Base-by-base conservation (phyloP, 2,888 invertebrate genomes). In the Pasiphila rectangulata region DNA sequence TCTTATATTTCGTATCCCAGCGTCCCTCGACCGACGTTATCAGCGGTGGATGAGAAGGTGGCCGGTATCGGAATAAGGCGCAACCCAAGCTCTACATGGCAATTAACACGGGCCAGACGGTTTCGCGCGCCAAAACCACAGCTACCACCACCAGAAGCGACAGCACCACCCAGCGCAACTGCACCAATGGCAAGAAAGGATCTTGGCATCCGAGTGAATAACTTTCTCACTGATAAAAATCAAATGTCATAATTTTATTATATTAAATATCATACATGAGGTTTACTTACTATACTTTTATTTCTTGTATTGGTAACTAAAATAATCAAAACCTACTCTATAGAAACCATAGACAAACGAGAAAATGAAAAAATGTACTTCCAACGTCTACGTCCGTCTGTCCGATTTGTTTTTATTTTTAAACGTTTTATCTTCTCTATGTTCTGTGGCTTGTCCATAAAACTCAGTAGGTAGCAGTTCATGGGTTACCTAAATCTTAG, bases 91-190 rank as follows among this genome's bases (percentile, higher is more conserved):
- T 67, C 82, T 3, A 51, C 80, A 4, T 88, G 87, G 87, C 86
- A 84, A 45, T 63, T 87, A 12, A 84, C 75, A 0, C 69, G 88
- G 9, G 88, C 88, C 6, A 77, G 88, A 4, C 75, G 79, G 4
- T 79, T 84, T 50, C 76, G 83, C 30, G 56, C 63, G 7, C 83
- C 84, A 0, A 84, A 80, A 37, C 75, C 63, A 0, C 70, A 66
- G 24, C 46, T 69, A 40, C 79, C 76, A 0, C 55, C 79, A 0
- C 73, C 80, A 2, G 83, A 83, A 57, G 75, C 75, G 0, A 74
- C 64, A 1, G 77, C 77, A 0, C 79, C 79, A 0, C 80, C 82
- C 1, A 72, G 66, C 6, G 65, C 72, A n/a, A 72, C 77, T 0
- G 82, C 79, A 5, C 79, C 83, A 1, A 56, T 75, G 34, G 79